Evolutionary conservation across 1,140 invertebrate genomes (phyloP), one percentile per base, ranked within the genome.

Genomic region (Trichonephila clavata): DNA sequence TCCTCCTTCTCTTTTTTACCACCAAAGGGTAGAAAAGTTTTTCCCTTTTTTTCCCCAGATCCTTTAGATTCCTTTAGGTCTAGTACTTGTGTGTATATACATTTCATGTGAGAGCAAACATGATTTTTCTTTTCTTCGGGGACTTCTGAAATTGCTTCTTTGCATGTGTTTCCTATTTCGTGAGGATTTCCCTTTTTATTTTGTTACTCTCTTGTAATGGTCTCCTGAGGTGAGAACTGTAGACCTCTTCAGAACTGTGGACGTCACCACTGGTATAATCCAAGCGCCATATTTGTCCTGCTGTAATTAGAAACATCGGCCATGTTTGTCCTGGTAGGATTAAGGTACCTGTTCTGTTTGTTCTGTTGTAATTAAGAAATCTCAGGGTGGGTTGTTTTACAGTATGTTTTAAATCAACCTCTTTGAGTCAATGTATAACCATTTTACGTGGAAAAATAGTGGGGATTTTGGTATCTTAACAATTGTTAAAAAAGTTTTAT

Each of bases 71-170:
- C 88, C 63, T 92, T 92, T 86, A 71, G 50, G 59, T 60, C 27
- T 92, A 50, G 81, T 92, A 86, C 91, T 92, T 86, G 83, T 92
- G 91, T 92, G 91, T 92, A 92, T 92, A 92, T 92, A 92, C 91
- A 92, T 92, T 92, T 92, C 91, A 92, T 92, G 91, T 92, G 84
- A 92, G 83, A 50, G 91, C 81, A 92, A 92, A 92, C 91, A 92
- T 92, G 81, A 86, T 86, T 92, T 92, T 86, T 86, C 91, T 92
- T 92, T 92, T 92, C 91, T 86, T 86, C 77, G 2, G 81, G 77
- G 83, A 59, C 60, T 86, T 92, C 83, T 83, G 91, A 92, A 92
- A 92, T 92, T 92, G 83, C 91, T 92, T 92, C 83, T 92, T 92
- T 92, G 91, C 91, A 92, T 92, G 91, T 92, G 91, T 86, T 92